phyloP scores from a whole-genome alignment of 2,797 vertebrate species.

The Philypnodon macrostomus region DNA sequence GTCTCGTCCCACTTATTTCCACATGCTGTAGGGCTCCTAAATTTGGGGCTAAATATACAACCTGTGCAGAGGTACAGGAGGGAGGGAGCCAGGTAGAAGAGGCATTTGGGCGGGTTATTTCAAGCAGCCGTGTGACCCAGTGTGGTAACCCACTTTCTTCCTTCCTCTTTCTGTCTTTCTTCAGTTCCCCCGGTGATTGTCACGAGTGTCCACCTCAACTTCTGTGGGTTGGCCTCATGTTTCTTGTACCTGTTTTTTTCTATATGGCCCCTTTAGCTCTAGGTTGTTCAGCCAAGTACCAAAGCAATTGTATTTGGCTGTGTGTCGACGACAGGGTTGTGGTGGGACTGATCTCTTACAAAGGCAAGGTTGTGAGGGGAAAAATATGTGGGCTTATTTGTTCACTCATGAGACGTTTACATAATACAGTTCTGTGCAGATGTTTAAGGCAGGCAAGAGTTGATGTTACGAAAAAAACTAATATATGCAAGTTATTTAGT shows the following conservation, averaged over 20 bases:
- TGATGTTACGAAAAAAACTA: too few relatives aligned
- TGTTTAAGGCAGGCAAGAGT: too few relatives aligned
- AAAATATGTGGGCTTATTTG: too few relatives aligned
- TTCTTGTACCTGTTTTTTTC: conserved; percentile 4
- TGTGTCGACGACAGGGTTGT: too few relatives aligned
- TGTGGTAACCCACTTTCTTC: conserved; percentile 75
- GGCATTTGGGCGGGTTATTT: conserved; percentile 69
- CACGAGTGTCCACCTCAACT: conserved; percentile 51
- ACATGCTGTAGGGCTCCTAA: conserved; percentile 58
- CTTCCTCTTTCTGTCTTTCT: conserved; percentile 46
- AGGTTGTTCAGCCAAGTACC: too few relatives aligned
- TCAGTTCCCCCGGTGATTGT: conserved; percentile 26
- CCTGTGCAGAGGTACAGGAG: conserved; percentile 43
- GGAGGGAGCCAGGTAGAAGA: conserved; percentile 38
- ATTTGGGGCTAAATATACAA: conserved; percentile 70
- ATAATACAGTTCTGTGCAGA: too few relatives aligned
- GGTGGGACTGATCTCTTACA: too few relatives aligned
- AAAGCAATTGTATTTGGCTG: too few relatives aligned
- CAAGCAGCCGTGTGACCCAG: conserved; percentile 70
- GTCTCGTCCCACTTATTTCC: conserved; percentile 65
- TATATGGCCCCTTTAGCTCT: conserved; percentile 1
- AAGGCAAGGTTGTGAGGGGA: too few relatives aligned
- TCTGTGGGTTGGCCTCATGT: conserved; percentile 30
- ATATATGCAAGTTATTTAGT: too few relatives aligned
- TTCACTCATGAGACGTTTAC: too few relatives aligned